Evolutionary conservation across 2,797 vertebrate genomes (phyloP).

Genomic region (Anniella stebbinsi): DNA sequence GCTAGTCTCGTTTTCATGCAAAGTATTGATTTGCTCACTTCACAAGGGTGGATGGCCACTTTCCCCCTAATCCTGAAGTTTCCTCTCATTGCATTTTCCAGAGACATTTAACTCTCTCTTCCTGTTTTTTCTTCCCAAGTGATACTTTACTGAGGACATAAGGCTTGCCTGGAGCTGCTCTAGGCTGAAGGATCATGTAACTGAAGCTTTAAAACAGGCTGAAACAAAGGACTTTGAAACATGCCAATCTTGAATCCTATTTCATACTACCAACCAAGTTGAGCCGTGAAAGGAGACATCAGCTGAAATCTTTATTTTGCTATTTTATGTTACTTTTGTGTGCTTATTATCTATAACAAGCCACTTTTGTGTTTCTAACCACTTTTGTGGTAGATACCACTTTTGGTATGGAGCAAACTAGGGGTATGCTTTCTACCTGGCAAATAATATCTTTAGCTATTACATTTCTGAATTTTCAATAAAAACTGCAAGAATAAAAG

Average conservation of each 20-base stretch:
- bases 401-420: neutral
- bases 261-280: neutral
- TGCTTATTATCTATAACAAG: neutral
- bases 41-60: neutral
- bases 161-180: neutral
- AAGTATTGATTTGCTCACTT: neutral
- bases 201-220: neutral
- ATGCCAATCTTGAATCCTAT: neutral
- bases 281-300: neutral
- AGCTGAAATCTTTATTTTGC: neutral
- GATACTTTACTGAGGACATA: neutral
- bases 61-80: neutral
- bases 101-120: neutral
- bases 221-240: neutral
- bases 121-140: no score
- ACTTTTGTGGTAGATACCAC: neutral
- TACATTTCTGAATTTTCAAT: neutral
- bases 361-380: neutral
- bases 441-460: neutral
- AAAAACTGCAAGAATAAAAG: neutral
- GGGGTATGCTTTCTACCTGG: neutral
- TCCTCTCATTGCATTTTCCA: neutral
- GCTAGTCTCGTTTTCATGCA: neutral
- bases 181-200: neutral
- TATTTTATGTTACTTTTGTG: neutral